These are phyloP conservation scores for Caenorhabditis imperialis DNA, from an alignment of 2,888 invertebrate species.

Conservation along the genomic window DNA sequence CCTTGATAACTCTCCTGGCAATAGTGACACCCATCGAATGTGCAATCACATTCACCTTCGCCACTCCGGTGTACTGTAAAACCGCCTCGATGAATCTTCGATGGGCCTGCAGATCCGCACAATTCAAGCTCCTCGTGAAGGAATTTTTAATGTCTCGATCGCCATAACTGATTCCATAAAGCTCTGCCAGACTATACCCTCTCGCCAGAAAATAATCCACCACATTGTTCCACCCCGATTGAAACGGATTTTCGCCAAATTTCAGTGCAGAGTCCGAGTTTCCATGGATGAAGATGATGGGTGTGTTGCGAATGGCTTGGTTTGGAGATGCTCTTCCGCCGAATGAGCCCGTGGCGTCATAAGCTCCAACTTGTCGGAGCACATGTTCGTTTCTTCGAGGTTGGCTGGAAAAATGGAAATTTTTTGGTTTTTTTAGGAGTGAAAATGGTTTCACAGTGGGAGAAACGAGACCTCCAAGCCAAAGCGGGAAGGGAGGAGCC, in stretches of 20 bases:
- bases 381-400: constrained; percentile 38
- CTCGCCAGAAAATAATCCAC: constrained; percentile 51
- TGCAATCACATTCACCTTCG: constrained; percentile 51
- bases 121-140: constrained; percentile 57
- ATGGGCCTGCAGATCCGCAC: constrained; percentile 49
- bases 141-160: constrained; percentile 54
- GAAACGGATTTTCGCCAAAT: constrained; percentile 3
- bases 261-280: constrained; percentile 62
- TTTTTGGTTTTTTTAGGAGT: no score
- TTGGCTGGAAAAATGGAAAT: constrained; percentile 40
- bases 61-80: constrained; percentile 53
- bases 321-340: constrained; percentile 57
- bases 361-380: constrained; percentile 21
- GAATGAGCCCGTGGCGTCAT: constrained; percentile 61
- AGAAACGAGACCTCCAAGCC: no score
- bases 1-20: constrained; percentile 60
- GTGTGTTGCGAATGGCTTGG: constrained; percentile 45
- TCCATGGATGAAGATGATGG: constrained; percentile 61
- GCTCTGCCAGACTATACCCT: constrained; percentile 58
- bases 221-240: constrained; percentile 56
- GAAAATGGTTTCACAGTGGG: no score
- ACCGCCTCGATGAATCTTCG: constrained; percentile 63
- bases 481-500: no score
- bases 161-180: constrained; percentile 68
- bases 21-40: constrained; percentile 70